Conservation (phyloP, 2,113 vertebrate species). For the Collichthys lucidus region DNA sequence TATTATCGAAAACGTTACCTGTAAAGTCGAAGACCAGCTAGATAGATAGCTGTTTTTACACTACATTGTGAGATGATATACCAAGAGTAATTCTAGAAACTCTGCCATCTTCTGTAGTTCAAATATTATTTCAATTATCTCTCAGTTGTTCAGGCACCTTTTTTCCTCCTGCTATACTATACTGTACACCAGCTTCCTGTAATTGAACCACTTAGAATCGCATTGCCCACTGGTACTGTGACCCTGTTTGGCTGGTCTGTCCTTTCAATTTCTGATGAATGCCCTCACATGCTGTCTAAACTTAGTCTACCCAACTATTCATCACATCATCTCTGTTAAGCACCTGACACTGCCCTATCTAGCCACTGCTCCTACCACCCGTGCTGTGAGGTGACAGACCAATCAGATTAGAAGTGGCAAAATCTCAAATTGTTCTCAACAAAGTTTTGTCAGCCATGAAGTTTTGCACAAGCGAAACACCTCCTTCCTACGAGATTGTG, state of each 20-base stretch:
- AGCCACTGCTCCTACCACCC: constrained; percentile 18
- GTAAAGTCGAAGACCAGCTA: background rate
- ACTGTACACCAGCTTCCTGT: background rate
- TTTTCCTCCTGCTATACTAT: background rate
- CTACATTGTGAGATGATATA: background rate
- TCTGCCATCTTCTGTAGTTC: background rate
- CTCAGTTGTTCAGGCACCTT: background rate
- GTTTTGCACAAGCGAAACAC: background rate
- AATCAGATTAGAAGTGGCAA: constrained; percentile 35
- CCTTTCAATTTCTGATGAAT: constrained; percentile 76
- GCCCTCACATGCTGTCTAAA: constrained; percentile 80
- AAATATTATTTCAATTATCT: background rate
- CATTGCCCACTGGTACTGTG: background rate
- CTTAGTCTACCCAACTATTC: constrained; percentile 76
- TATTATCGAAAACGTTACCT: background rate
- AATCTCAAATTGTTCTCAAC: constrained; percentile 35
- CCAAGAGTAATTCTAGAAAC: background rate
- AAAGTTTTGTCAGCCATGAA: constrained; percentile 13
- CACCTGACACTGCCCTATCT: constrained; percentile 56
- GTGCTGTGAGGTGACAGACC: constrained; percentile 38
- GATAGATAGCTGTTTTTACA: no score
- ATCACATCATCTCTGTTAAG: constrained; percentile 76
- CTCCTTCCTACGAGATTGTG: background rate
- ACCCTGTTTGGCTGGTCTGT: constrained; percentile 66
- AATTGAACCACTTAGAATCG: constrained; percentile 6